Percentiles rank a stretch among this genome's conserved stretches.
phyloP scores from a whole-genome alignment of 1,140 invertebrate genomes.

The Leptoteleia sp. region DNA sequence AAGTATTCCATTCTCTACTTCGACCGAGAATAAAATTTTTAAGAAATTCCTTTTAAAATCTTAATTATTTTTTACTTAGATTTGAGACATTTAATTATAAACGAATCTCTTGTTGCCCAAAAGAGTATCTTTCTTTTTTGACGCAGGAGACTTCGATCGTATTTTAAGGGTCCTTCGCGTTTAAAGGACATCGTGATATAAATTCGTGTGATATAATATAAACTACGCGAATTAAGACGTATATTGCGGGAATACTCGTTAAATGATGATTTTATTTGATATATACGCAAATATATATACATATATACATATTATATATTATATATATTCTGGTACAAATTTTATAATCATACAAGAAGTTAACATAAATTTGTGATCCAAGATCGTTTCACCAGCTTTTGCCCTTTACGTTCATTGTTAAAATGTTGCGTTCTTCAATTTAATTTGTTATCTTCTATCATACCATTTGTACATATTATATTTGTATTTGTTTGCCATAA shows the following conservation, averaged over 20 bases:
- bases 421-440: no score
- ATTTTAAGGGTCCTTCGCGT: slow-evolving; percentile 47
- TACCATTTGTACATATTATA: no score
- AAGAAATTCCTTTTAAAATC: slow-evolving; percentile 4
- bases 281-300: slow-evolving; percentile 28
- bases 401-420: background rate
- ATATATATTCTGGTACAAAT: slow-evolving; percentile 40
- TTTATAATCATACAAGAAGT: slow-evolving; percentile 14
- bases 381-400: background rate
- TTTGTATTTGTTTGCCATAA: no score
- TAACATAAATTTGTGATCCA: slow-evolving; percentile 10
- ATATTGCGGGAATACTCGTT: slow-evolving; percentile 44
- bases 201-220: slow-evolving; percentile 61
- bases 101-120: slow-evolving; percentile 4
- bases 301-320: background rate
- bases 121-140: slow-evolving; percentile 11
- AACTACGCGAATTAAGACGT: slow-evolving; percentile 35
- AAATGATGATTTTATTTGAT: slow-evolving; percentile 35
- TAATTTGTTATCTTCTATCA: no score
- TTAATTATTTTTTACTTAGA: slow-evolving; percentile 12
- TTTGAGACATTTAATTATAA: slow-evolving; percentile 15
- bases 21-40: background rate
- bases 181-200: slow-evolving; percentile 48
- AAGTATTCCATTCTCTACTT: slow-evolving; percentile 8
- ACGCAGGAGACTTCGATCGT: slow-evolving; percentile 32